Conservation (phyloP, 2,113 vertebrate genomes). For the Rhinolophus sinicus region DNA sequence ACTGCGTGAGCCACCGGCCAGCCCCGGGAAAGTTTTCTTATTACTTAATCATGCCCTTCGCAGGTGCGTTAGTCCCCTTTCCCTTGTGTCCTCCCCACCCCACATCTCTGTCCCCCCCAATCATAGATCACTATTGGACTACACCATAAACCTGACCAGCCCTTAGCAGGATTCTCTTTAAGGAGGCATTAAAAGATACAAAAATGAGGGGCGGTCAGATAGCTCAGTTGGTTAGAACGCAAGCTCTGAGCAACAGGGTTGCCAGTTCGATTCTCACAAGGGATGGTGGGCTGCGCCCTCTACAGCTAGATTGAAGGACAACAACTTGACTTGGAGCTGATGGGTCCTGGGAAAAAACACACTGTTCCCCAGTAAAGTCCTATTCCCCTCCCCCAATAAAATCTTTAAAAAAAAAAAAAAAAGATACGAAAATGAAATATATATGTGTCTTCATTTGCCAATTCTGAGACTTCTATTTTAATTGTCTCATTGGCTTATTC, state of each 20-base stretch:
- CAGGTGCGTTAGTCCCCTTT: not conserved
- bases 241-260: too few species aligned
- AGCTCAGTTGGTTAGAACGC: too few species aligned
- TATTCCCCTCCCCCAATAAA: too few species aligned
- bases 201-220: not conserved
- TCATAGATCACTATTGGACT: not conserved
- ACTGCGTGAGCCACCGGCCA: too few species aligned
- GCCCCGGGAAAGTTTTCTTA: not conserved
- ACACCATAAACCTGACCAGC: not conserved
- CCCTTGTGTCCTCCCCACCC: not conserved
- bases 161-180: not conserved
- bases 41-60: not conserved
- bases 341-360: too few species aligned
- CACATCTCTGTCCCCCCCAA: accelerated
- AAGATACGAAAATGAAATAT: not conserved
- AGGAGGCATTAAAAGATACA: not conserved
- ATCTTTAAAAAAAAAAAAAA: not conserved
- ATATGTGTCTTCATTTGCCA: not conserved
- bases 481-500: not conserved
- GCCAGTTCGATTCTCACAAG: too few species aligned
- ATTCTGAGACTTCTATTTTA: not conserved
- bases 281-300: too few species aligned
- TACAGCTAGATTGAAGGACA: too few species aligned
- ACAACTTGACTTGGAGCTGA: too few species aligned
- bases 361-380: too few species aligned